Base-by-base conservation (phyloP, 2,888 invertebrate genomes). In the Meliscaeva auricollis region DNA sequence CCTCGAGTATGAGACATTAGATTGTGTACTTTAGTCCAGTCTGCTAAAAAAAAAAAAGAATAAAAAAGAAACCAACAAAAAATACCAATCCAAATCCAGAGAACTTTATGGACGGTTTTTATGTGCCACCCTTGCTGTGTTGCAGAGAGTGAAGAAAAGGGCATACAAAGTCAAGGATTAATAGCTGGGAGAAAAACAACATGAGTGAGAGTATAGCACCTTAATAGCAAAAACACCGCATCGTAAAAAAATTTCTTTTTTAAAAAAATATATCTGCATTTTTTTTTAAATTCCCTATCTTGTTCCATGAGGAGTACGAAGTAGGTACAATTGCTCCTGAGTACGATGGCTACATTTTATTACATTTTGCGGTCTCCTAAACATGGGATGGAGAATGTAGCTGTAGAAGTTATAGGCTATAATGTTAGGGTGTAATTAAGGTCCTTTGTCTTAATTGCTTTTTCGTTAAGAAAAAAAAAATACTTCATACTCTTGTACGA, bases 151-250 rank as follows among this genome's bases (percentile, higher is more conserved):
- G 35, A 32, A 66, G 38, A 64, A 50, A 69, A 56, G 44, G 58
- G 70, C 64, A 44, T 70, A 74, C 64, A 79, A 70, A 70, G 83
- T 80, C 66, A 84, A 80, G 80, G 80, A 84, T 79, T 84, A 84
- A 84, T 80, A 62, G 72, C 79, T 72, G 30, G 13, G 58, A 48
- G 76, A 35, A 69, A 35, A 62, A 64, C 38, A 70, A 78, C 66
- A 64, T 75, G 84, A 35, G 50, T 66, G n/a, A 32, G 64, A 79
- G 46, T 72, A 15, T 22, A 15, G 70, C 56, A 75, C 79, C 74
- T 74, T 70, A 46, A 32, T 52, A 68, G 58, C 72, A 68, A 46
- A 30, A 60, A 22, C 44, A 56, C 69, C 69, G 48, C 66, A 56
- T 68, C 41, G 48, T 68, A 72, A 60, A 77, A 38, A 66, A 74